A percentile compares a stretch with the other conserved stretches of the same genome.
Evolutionary conservation across 2,888 invertebrate species (phyloP).

Genomic region (Drosophila infuscata): DNA sequence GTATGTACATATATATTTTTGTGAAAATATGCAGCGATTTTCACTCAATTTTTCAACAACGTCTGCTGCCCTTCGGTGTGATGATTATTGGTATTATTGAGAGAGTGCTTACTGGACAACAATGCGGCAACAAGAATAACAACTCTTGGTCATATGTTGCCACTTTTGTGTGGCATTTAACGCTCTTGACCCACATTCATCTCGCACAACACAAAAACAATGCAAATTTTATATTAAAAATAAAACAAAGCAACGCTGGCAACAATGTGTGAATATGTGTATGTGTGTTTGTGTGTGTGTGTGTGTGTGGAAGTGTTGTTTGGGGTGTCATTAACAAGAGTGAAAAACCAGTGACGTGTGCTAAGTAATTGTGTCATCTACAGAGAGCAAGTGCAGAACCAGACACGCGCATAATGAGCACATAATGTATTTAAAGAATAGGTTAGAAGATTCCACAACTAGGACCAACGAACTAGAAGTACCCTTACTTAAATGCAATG

Average conservation of each 20-base stretch:
- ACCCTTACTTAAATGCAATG: constrained; percentile 20
- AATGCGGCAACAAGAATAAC: constrained; percentile 7
- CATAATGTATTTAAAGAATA: constrained; percentile 27
- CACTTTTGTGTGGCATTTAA: constrained; percentile 46
- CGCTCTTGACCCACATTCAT: constrained; percentile 75
- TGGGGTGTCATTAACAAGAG: constrained; percentile 68
- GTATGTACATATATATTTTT: constrained; percentile 8
- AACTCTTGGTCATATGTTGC: constrained; percentile 51
- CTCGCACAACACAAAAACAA: constrained; percentile 47
- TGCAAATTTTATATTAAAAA: constrained; percentile 76
- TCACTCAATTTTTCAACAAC: constrained; percentile 15
- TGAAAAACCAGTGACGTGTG: constrained; percentile 73
- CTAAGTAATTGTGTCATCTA: constrained; percentile 77
- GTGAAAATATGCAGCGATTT: constrained; percentile 14
- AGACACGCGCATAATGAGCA: constrained; percentile 64
- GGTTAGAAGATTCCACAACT: background rate
- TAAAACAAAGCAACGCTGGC: constrained; percentile 53
- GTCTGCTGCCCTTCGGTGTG: constrained; percentile 16
- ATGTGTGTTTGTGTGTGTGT: background rate
- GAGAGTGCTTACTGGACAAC: constrained; percentile 36
- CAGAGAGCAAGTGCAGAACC: constrained; percentile 32
- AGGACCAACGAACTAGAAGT: constrained; percentile 12
- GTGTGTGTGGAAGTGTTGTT: constrained; percentile 27
- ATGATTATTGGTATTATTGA: constrained; percentile 57
- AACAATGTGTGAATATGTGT: constrained; percentile 4